Evolutionary conservation across 92 coral and sea anemone species (phyloP), one percentile per base, ranked within the genome.

Genomic region (Phenganax stokvisi): DNA sequence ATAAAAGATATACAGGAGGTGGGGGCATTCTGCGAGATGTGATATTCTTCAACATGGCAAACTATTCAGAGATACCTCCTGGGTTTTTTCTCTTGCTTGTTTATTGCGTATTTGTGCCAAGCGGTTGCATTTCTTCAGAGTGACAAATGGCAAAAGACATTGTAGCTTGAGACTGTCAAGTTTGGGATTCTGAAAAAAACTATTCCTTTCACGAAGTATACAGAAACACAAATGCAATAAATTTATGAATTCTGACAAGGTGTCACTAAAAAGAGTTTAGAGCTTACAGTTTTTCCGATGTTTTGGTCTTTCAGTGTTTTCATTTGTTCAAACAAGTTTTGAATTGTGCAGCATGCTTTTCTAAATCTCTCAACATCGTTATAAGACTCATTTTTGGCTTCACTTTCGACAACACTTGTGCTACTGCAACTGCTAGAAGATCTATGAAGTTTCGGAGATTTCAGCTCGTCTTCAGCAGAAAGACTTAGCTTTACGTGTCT

Each of bases 81-180:
- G 98, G 60, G 98, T 94, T 52, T 84, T 85, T 68, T 94, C 98
- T 82, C 92, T 83, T 61, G 97, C 89, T 67, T 91, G 90, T 81
- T 90, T 94, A 37, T 96, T 89, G 53, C 97, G 85, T 79, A 91
- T 80, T 60, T 94, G 98, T 74, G 94, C 88, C 11, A 89, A 77
- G 59, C 98, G 90, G 82, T 94, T 94, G 52, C 90, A 87, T 64
- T 91, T 91, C 82, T 94, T 92, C 37, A 94, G 72, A 76, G 90
- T 81, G 56, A 90, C 82, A 84, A 94, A 94, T 31, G 92, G 90
- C 78, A 94, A 68, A 0, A 96, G 87, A 61, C 92, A 87, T n/a
- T 91, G 88, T 57, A 94, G 88, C 54, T 90, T 75, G 57, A 86
- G 77, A 83, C 89, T 91, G 74, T 69, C 85, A 61, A 89, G 84